These are phyloP conservation scores for Phalera bucephala DNA, from an alignment of 2,888 invertebrate species.

Conservation along the genomic window DNA sequence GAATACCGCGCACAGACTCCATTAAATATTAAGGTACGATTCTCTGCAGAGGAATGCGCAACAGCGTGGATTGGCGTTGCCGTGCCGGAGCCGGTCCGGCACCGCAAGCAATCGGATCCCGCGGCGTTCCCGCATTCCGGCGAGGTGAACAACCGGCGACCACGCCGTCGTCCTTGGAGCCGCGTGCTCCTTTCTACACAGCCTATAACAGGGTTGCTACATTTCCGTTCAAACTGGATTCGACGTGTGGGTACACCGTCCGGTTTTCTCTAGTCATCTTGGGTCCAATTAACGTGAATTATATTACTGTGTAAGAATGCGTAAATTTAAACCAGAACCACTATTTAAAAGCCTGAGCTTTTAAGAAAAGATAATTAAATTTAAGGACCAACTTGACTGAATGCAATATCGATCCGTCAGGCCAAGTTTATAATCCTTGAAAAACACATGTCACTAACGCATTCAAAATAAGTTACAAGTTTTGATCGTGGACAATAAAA, in stretches of 20 bases:
- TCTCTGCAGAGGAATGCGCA: constrained; percentile 34
- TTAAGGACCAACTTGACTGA: too few species aligned
- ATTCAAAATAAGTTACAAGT: too few species aligned
- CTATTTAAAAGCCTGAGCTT: not conserved
- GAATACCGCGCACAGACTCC: not conserved
- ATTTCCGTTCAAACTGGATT: constrained; percentile 10
- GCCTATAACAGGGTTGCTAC: constrained; percentile 40
- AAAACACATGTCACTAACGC: too few species aligned
- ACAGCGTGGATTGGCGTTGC: constrained; percentile 18
- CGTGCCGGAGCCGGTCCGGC: constrained; percentile 35
- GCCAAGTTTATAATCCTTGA: too few species aligned
- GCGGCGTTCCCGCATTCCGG: constrained; percentile 57
- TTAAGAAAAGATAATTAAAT: not conserved
- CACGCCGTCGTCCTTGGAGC: constrained; percentile 70
- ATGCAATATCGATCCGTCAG: too few species aligned
- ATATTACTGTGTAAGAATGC: not conserved
- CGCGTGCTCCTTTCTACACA: constrained; percentile 72
- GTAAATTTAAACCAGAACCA: not conserved
- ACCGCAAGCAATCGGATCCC: constrained; percentile 56
- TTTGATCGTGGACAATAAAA: too few species aligned
- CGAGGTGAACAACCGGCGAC: constrained; percentile 76
- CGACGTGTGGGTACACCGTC: not conserved
- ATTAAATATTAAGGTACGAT: constrained; percentile 13
- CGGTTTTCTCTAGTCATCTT: not conserved
- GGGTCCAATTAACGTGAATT: not conserved